Evolutionary conservation across 2,113 vertebrate species (phyloP).

Genomic region (Alaudala cheleensis): DNA sequence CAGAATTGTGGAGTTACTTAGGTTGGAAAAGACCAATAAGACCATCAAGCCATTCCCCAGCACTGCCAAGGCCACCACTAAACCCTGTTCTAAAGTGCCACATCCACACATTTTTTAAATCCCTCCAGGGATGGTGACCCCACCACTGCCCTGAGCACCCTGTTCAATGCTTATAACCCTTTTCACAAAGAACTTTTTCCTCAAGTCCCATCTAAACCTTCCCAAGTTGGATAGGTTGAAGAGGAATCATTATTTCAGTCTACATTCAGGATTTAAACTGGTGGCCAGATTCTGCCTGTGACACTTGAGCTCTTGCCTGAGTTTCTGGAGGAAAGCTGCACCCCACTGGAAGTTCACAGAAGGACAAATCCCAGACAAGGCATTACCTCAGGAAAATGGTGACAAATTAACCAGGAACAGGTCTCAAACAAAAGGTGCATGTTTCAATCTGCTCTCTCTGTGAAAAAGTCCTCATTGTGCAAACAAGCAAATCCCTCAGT

Average conservation of each 20-base stretch:
- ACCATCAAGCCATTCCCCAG: background rate
- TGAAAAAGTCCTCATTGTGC: background rate
- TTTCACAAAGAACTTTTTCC: background rate
- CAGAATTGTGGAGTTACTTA: background rate
- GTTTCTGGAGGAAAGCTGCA: background rate
- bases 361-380: background rate
- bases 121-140: background rate
- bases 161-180: background rate
- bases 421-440: background rate
- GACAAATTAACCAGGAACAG: background rate
- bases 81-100: background rate
- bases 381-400: background rate
- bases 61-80: background rate
- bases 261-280: background rate
- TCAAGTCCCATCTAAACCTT: background rate
- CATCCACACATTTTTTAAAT: background rate
- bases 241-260: background rate
- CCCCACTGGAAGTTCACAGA: background rate
- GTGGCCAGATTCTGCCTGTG: background rate
- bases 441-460: background rate
- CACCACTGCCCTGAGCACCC: background rate
- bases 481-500: background rate
- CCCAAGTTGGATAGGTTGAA: background rate
- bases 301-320: background rate
- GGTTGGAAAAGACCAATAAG: background rate